Evolutionary conservation across 1,140 invertebrate species (phyloP), one percentile per base, ranked within the genome.

Genomic region (Drosophila melanica): DNA sequence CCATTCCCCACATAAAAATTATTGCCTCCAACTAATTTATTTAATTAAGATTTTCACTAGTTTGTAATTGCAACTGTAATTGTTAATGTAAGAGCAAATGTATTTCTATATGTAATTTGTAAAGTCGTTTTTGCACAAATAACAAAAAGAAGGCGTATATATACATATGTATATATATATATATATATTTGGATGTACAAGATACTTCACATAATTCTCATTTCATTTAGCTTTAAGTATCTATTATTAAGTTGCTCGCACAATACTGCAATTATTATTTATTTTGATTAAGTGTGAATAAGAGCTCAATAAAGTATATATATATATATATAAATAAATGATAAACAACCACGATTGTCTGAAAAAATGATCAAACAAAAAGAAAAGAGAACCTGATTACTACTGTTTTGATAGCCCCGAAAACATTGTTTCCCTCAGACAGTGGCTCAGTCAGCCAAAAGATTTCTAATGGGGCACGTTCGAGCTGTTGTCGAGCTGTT

Each of bases 1-100:
- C 84, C 72, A 86, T 86, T 86, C 71, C 84, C 75, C 84, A 89
- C 79, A 76, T 67, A 33, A 82, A 87, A 81, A 85, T 85, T 86
- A 86, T 79, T 66, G 73, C 81, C 66, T 47, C 42, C 69, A 76
- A 86, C 76, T 89, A 89, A 86, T 86, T 86, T 86, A 86, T 86
- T 86, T 86, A 86, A 86, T 86, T 86, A 86, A 79, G 86, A 82
- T 87, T 86, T 87, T 85, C 81, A 87, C 82, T 85, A 85, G 78
- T 47, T 80, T 41, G 55, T 76, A 79, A 79, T 79, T 79, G 64
- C 42, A 18, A 53, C 18, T 53, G 50, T 75, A 74, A 76, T 57
- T 41, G 62, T 73, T 47, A 23, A 62, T 23, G n/a, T 55, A 65
- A 53, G 45, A 37, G 44, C 27, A 59, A 62, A 48, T 44, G 16